Conservation (phyloP, 1,140 invertebrate genomes). For the Bombus picipes region DNA sequence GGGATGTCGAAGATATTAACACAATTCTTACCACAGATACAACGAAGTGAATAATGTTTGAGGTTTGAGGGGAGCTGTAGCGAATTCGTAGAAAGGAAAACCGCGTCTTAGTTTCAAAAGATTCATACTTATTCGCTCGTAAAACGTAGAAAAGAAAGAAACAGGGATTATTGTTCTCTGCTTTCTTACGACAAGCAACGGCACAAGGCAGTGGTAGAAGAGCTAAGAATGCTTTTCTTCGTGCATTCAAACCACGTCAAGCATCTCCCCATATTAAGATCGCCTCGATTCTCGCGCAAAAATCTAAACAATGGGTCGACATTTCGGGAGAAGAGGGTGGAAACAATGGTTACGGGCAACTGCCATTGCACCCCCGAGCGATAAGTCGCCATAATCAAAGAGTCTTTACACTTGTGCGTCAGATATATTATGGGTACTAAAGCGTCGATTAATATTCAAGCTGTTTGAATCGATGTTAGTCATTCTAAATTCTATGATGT, state of each 20-base stretch:
- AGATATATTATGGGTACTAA: not conserved
- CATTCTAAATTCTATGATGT: not conserved
- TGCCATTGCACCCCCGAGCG: constrained; percentile 55
- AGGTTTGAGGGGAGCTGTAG: not conserved
- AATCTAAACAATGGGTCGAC: constrained; percentile 64
- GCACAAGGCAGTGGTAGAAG: not conserved
- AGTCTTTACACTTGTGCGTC: constrained; percentile 14
- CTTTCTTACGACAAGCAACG: not conserved
- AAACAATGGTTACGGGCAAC: constrained; percentile 53
- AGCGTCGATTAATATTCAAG: not conserved
- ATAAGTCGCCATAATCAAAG: constrained; percentile 58
- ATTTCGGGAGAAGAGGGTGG: constrained; percentile 45
- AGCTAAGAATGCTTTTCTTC: constrained; percentile 44
- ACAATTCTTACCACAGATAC: not conserved
- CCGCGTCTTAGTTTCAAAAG: constrained; percentile 5
- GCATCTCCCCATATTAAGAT: constrained; percentile 52
- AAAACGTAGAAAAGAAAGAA: not conserved
- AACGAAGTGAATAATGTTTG: not conserved
- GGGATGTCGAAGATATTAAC: not conserved
- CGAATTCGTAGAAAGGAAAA: not conserved
- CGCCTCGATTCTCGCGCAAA: constrained; percentile 53
- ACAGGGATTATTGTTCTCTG: constrained; percentile 19
- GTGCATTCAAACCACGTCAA: constrained; percentile 60
- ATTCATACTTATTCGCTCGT: not conserved
- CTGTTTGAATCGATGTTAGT: not conserved